Conservation (phyloP, 1,140 invertebrate genomes). For the Zaprionus ghesquierei region DNA sequence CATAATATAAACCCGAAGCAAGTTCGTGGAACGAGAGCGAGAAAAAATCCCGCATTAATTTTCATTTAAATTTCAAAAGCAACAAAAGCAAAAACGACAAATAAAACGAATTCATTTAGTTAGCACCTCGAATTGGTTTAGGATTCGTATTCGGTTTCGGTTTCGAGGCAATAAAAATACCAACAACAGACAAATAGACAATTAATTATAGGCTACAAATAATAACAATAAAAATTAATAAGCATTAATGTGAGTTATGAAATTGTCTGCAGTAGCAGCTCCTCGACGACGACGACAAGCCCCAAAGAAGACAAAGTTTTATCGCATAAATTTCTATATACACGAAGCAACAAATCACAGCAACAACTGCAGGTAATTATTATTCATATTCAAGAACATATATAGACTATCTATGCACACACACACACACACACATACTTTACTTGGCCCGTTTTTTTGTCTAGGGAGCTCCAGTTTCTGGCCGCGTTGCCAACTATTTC, state of each 20-base stretch:
- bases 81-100: conserved; percentile 2
- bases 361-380: conserved; percentile 41
- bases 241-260: conserved; percentile 55
- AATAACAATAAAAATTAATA: conserved; percentile 58
- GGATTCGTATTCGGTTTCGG: not conserved
- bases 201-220: conserved; percentile 55
- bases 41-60: conserved; percentile 31
- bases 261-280: conserved; percentile 35
- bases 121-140: conserved; percentile 29
- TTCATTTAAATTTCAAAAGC: conserved; percentile 27
- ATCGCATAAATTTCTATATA: conserved; percentile 42
- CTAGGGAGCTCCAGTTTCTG: not conserved
- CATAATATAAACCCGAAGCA: conserved; percentile 47
- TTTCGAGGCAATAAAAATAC: conserved; percentile 39
- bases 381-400: conserved; percentile 36
- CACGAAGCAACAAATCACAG: conserved; percentile 24
- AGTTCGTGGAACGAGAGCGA: not conserved
- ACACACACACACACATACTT: not conserved
- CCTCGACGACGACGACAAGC: not conserved
- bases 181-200: conserved; percentile 51
- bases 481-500: conserved; percentile 43
- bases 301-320: conserved; percentile 31
- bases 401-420: not conserved
- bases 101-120: conserved; percentile 49
- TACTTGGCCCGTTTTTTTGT: not conserved